A percentile compares a stretch with the other conserved stretches of the same genome.
Conservation (phyloP, 2,797 vertebrate species). For the Erpetoichthys calabaricus region DNA sequence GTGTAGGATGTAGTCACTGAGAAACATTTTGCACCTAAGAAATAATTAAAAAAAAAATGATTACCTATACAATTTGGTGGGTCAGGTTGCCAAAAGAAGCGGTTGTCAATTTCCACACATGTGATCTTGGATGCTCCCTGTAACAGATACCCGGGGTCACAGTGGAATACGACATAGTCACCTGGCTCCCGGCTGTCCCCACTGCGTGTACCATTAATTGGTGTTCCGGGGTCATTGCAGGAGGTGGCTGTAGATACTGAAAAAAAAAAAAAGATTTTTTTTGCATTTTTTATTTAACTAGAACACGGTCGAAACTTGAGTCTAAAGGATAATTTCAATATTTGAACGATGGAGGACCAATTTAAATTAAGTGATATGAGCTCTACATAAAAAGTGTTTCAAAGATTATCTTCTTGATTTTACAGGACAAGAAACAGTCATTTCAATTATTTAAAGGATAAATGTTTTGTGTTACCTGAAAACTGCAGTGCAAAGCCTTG, state of each 20-base stretch:
- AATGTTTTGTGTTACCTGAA: constrained; percentile 53
- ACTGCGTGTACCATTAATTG: constrained; percentile 82
- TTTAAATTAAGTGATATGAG: too few species aligned
- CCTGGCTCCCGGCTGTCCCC: constrained; percentile 83
- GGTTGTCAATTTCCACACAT: constrained; percentile 85
- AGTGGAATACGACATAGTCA: constrained; percentile 83
- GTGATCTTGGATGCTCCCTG: constrained; percentile 80
- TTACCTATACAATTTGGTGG: constrained; percentile 81
- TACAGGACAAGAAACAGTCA: too few species aligned
- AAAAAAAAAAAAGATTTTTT: neutral
- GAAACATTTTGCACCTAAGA: too few species aligned
- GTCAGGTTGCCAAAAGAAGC: constrained; percentile 96
- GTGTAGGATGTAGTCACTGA: neutral
- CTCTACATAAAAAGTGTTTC: too few species aligned
- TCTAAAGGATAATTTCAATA: too few species aligned
- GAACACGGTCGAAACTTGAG: too few species aligned
- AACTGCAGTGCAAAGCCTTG: constrained; percentile 93
- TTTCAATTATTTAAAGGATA: too few species aligned
- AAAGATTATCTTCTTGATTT: too few species aligned
- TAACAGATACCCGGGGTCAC: constrained; percentile 79
- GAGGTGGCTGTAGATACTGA: constrained; percentile 87
- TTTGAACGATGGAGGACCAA: too few species aligned
- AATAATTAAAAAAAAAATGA: constrained; percentile 2
- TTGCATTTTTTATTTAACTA: too few species aligned
- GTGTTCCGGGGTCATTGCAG: constrained; percentile 88